Evolutionary conservation across 2,888 invertebrate species (phyloP).

Genomic region (Campaea margaritaria): DNA sequence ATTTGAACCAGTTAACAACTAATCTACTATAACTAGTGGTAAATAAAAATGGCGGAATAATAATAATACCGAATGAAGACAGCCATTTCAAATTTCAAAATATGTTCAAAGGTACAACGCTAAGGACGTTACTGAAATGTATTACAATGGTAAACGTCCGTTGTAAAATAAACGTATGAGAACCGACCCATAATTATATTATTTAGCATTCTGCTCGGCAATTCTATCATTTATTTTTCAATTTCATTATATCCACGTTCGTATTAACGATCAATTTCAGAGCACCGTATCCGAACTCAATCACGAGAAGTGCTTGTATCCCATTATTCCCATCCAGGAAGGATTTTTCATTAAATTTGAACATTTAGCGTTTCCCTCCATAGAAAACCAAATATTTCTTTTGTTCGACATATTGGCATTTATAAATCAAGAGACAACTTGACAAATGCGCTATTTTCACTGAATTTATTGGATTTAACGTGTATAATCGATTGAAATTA

Average conservation of each 20-base stretch:
- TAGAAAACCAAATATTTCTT: constrained; percentile 14
- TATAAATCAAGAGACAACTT: constrained; percentile 9
- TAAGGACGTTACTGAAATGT: too few relatives aligned
- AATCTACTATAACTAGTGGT: too few relatives aligned
- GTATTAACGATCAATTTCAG: constrained; percentile 14
- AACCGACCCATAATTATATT: neutral
- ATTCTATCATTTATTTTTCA: constrained; percentile 1
- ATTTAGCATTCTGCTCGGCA: neutral
- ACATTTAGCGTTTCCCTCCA: constrained; percentile 16
- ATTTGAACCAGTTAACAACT: too few relatives aligned
- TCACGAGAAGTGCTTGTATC: constrained; percentile 18
- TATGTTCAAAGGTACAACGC: too few relatives aligned
- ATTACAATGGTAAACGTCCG: too few relatives aligned
- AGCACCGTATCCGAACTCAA: constrained; percentile 15
- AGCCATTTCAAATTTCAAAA: too few relatives aligned
- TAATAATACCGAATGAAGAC: too few relatives aligned
- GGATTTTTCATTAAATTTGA: constrained; percentile 21
- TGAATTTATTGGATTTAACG: too few relatives aligned
- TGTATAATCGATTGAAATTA: too few relatives aligned
- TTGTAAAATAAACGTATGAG: too few relatives aligned
- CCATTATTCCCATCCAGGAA: constrained; percentile 16
- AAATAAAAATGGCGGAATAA: too few relatives aligned
- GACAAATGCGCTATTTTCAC: neutral
- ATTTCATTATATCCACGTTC: constrained; percentile 6
- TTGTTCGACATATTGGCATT: constrained; percentile 23